Conservation (phyloP, 2,888 invertebrate species). For the Bombyx huttoni region DNA sequence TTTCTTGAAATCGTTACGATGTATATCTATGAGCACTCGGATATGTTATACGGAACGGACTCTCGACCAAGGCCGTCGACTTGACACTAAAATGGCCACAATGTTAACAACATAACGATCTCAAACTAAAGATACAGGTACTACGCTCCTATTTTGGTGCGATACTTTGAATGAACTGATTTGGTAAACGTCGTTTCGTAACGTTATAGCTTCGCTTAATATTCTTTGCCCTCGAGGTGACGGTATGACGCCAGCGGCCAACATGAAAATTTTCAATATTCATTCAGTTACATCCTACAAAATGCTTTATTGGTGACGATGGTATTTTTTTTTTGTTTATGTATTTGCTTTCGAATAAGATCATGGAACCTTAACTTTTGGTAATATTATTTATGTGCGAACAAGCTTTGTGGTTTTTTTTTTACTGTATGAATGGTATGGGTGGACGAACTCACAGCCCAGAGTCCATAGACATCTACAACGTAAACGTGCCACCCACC, state of each 20-base stretch:
- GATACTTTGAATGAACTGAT: conserved; percentile 5
- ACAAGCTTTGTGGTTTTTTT: too few relatives aligned
- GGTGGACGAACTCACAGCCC: too few relatives aligned
- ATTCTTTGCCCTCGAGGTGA: neutral
- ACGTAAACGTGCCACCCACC: too few relatives aligned
- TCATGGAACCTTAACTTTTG: too few relatives aligned
- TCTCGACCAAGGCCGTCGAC: conserved; percentile 26
- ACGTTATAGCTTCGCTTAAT: neutral
- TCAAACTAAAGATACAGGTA: neutral
- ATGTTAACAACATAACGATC: conserved; percentile 4
- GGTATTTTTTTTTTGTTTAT: too few relatives aligned
- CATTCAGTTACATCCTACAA: too few relatives aligned
- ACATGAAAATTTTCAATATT: neutral
- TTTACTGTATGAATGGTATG: too few relatives aligned
- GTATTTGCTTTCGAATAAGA: too few relatives aligned
- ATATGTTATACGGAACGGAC: conserved; percentile 18
- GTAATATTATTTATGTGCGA: too few relatives aligned
- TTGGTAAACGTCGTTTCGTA: conserved; percentile 1
- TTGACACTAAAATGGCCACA: conserved; percentile 14
- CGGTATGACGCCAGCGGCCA: neutral
- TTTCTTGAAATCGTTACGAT: too few relatives aligned
- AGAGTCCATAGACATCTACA: too few relatives aligned
- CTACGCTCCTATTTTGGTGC: conserved; percentile 2
- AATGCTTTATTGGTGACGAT: too few relatives aligned
- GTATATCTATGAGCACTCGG: neutral